These are phyloP conservation scores for Zoanthus sansibaricus DNA, from an alignment of 92 coral and sea anemone genomes.

Conservation along the genomic window DNA sequence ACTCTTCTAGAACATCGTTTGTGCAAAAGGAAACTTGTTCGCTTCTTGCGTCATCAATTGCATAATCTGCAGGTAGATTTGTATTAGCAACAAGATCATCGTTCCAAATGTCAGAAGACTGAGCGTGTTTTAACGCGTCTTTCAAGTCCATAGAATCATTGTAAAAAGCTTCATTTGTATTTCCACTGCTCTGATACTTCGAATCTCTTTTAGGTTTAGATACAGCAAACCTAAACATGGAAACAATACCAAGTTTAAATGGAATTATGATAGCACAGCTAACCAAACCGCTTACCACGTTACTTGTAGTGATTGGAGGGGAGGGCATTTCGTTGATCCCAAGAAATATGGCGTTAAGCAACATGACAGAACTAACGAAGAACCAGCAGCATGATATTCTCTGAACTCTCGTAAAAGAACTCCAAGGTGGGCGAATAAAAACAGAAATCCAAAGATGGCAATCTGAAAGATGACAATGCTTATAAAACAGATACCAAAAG, in stretches of 20 bases:
- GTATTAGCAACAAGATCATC: neutral
- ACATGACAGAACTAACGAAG: slow-evolving; percentile 76
- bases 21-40: neutral
- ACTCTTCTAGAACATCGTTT: neutral
- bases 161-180: slow-evolving; percentile 22
- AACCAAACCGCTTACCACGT: slow-evolving; percentile 72
- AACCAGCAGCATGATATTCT: slow-evolving; percentile 90
- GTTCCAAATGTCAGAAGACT: neutral
- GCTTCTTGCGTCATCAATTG: neutral
- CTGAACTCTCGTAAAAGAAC: slow-evolving; percentile 88
- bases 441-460: slow-evolving; percentile 93
- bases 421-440: slow-evolving; percentile 75
- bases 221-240: slow-evolving; percentile 71
- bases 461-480: slow-evolving; percentile 72
- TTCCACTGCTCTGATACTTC: slow-evolving; percentile 10
- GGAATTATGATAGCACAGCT: slow-evolving; percentile 85
- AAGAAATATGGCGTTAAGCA: slow-evolving; percentile 78
- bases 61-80: neutral
- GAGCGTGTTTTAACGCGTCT: neutral
- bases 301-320: slow-evolving; percentile 48
- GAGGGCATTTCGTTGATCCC: slow-evolving; percentile 43
- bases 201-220: slow-evolving; percentile 56
- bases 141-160: neutral
- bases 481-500: slow-evolving; percentile 72
- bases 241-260: slow-evolving; percentile 62